Evolutionary conservation across 2,888 invertebrate species (phyloP), one percentile per base, ranked within the genome.

Genomic region (Aquatica leii): DNA sequence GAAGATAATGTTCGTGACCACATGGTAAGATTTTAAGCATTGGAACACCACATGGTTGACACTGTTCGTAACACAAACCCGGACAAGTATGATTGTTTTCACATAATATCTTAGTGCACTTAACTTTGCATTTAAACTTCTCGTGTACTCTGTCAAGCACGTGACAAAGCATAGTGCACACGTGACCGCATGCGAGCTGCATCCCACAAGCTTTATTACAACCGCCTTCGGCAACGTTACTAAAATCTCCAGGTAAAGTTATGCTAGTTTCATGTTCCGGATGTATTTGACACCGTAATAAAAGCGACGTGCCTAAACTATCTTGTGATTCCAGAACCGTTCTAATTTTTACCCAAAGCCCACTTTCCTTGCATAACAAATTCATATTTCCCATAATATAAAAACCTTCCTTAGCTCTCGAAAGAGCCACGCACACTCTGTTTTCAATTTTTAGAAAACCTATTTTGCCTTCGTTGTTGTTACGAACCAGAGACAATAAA

Each of bases 371-470:
- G 65, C 83, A 80, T 0, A 91, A 76, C 8, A 86, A 80, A 0
- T 82, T 75, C 84, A 90, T 88, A 73, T 93, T 92, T 1, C 93
- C 94, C 71, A 90, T 86, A 3, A 92, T 86, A 76, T 88, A 93
- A 49, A 94, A 84, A 1, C 89, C 90, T 74, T 84, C 83, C 75
- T 85, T 86, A 0, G 90, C 94, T 70, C 94, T 83, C 0, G 93
- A 93, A 49, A 94, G 79, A 0, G 92, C 90, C 0, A 93, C 93
- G 75, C 92, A 91, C 41, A 92, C 87, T 41, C 93, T 85, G 78
- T 93, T 93, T 35, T 86, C 84, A 18, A 86, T 87, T 2, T 82
- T 80, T 6, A 93, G 81, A 78, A 92, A 93, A 0, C 93, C 93
- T 67, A 92, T 89, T 60, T 84, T 86, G 50, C 84, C 84, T 9